Evolutionary conservation across 2,888 invertebrate genomes (phyloP), one percentile per base, ranked within the genome.

Genomic region (Phengaris alcon): DNA sequence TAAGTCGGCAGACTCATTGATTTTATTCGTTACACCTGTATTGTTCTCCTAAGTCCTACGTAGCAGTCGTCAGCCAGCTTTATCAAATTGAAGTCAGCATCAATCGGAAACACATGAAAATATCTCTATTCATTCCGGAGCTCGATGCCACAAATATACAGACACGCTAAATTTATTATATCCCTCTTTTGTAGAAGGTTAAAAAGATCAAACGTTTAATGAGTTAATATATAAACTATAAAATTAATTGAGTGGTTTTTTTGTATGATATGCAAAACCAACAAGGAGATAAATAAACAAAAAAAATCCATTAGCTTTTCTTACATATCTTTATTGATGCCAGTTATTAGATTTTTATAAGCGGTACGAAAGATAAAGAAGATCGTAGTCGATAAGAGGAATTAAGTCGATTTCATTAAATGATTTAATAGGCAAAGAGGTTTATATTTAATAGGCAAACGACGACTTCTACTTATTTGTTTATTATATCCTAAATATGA

Each of bases 271-370:
- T 51, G 70, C 70, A 70, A 70, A 70, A 70, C 69, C 48, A 48
- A 22, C 51, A 22, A 9, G 48, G 48, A 70, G 51, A 70, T 70
- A 15, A 64, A 35, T 64, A 22, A 70, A 70, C 70, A 51, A 70
- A 48, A 70, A 70, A 22, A 51, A 22, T 51, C 70, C 70, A 48
- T 70, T 70, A 70, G 51, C 6, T 69, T 15, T n/a, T 10, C 48
- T n/a, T 48, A 15, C 48, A 48, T 70, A 70, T 70, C 70, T 70
- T 48, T 51, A 70, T 51, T 70, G 48, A 22, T 48, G 51, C 48
- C 70, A 48, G 70, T 70, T 70, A 70, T 48, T 70, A 51, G 70
- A 48, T 15, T 70, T 69, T 70, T 70, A 22, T 70, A 70, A 70
- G 70, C 51, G 70, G 22, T 6, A 22, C 15, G 10, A 15, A 51